Evolutionary conservation across 2,888 invertebrate genomes (phyloP), one percentile per base, ranked within the genome.

Genomic region (Brachypterus glaber): DNA sequence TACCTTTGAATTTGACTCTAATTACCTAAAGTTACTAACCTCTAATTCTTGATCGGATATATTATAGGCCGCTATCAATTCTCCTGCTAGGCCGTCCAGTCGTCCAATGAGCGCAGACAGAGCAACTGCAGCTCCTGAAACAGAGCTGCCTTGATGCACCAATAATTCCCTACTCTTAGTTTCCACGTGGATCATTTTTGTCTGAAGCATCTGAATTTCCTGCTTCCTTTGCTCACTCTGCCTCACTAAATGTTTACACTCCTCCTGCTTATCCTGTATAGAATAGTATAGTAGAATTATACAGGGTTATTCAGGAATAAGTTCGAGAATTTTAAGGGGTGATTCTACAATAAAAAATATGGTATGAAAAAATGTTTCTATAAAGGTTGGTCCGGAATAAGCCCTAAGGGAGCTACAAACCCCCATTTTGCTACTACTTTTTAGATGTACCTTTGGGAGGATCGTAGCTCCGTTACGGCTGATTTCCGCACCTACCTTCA

Each of bases 201-300:
- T 74, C 56, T 77, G 77, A 52, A 82, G 63, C 27, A 76, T 71
- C 40, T 79, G 66, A 55, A 76, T 77, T 58, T 81, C 81, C 60
- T 79, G 78, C 43, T 79, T 77, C 52, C 83, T 75, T 66, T 86
- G 86, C 63, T 88, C 88, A 58, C 81, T 83, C 60, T 85, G 74
- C 48, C 83, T 73, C 39, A 83, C 82, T 42, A 87, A 70, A 57
- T 84, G 83, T 7, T 82, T 76, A 54, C 83, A 85, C 57, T 87
- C 86, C 35, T 82, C 83, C 24, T 80, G 78, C 46, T 84, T n/a
- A n/a, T n/a, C n/a, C n/a, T n/a, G n/a, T n/a, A n/a, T n/a, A n/a
- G n/a, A n/a, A n/a, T n/a, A n/a, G n/a, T n/a, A n/a, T n/a, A n/a
- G n/a, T n/a, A n/a, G n/a, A n/a, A n/a, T n/a, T n/a, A n/a, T n/a